Conservation (phyloP, 2,113 vertebrate genomes). For the Pampusana beccarii region DNA sequence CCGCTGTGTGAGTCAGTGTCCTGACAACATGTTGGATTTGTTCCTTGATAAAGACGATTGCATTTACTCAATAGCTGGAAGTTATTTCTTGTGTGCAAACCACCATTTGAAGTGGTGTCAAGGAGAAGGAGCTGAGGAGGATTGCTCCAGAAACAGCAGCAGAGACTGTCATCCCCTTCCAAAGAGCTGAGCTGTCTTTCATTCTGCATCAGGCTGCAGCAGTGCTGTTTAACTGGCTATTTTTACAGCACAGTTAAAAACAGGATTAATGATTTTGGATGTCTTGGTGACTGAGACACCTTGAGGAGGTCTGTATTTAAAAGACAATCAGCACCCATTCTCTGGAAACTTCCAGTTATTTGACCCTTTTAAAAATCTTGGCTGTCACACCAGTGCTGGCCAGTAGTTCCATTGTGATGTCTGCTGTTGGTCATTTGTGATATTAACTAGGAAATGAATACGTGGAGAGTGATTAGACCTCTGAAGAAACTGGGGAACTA, state of each 20-base stretch:
- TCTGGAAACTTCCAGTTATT: neutral
- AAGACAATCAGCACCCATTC: neutral
- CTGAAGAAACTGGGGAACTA: neutral
- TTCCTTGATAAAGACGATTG: neutral
- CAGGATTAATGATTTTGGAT: neutral
- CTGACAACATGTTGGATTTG: neutral
- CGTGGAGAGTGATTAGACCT: neutral
- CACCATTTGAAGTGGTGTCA: neutral
- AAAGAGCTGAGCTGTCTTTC: neutral
- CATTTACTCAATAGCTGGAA: neutral
- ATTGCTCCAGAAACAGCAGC: neutral
- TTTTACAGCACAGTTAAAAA: neutral
- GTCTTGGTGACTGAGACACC: neutral
- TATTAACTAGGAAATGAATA: neutral
- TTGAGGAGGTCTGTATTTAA: neutral
- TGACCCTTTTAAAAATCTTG: neutral
- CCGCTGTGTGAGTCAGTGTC: fast-evolving
- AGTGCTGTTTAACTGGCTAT: neutral
- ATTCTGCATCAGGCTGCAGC: neutral
- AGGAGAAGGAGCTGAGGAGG: neutral
- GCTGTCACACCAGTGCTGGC: neutral
- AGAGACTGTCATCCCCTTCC: neutral
- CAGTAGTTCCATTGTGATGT: neutral
- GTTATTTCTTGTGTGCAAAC: neutral
- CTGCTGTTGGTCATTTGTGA: neutral